Conservation (phyloP, 2,888 invertebrate species). For the Rhimphoctona megacephalus region DNA sequence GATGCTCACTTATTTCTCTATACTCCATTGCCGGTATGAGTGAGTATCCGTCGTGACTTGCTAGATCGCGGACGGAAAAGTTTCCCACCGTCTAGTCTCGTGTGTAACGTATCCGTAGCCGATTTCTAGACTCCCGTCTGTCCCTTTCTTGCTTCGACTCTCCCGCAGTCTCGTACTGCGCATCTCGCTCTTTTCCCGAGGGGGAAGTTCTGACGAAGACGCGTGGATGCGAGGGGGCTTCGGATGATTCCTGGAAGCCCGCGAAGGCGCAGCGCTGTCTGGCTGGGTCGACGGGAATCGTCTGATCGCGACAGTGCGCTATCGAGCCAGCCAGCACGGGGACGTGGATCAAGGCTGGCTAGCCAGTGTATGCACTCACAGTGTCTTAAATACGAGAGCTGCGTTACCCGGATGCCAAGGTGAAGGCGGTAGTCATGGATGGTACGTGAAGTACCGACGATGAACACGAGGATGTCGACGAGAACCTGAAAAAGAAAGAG, state of each 20-base stretch:
- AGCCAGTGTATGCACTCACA: slow-evolving; percentile 44
- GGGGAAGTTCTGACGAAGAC: slow-evolving; percentile 62
- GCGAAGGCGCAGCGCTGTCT: slow-evolving; percentile 82
- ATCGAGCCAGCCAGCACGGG: slow-evolving; percentile 62
- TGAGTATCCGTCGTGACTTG: slow-evolving; percentile 70
- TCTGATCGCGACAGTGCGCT: slow-evolving; percentile 55
- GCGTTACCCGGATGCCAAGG: slow-evolving; percentile 65
- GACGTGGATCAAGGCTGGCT: slow-evolving; percentile 61
- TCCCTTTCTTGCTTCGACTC: slow-evolving; percentile 64
- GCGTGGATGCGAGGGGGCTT: slow-evolving; percentile 62
- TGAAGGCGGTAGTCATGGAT: slow-evolving; percentile 68
- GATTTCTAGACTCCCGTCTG: slow-evolving; percentile 66
- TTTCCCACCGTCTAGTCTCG: slow-evolving; percentile 84
- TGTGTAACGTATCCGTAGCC: slow-evolving; percentile 63
- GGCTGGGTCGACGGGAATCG: slow-evolving; percentile 77
- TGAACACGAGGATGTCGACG: slow-evolving; percentile 59
- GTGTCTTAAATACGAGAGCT: slow-evolving; percentile 48
- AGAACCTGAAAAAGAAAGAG: slow-evolving; percentile 56
- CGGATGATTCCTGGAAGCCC: slow-evolving; percentile 78
- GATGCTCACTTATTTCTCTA: slow-evolving; percentile 66
- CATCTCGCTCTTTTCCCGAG: slow-evolving; percentile 70
- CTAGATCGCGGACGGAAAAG: slow-evolving; percentile 72
- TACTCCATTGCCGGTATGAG: slow-evolving; percentile 55
- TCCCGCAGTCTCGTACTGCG: slow-evolving; percentile 46
- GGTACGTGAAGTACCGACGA: slow-evolving; percentile 66